A percentile compares a stretch with the other conserved stretches of the same genome.
These are phyloP conservation scores for Chrysaora quinquecirrha DNA, from an alignment of 30 jellyfish, hydroid and myxozoan genomes.

Conservation along the genomic window DNA sequence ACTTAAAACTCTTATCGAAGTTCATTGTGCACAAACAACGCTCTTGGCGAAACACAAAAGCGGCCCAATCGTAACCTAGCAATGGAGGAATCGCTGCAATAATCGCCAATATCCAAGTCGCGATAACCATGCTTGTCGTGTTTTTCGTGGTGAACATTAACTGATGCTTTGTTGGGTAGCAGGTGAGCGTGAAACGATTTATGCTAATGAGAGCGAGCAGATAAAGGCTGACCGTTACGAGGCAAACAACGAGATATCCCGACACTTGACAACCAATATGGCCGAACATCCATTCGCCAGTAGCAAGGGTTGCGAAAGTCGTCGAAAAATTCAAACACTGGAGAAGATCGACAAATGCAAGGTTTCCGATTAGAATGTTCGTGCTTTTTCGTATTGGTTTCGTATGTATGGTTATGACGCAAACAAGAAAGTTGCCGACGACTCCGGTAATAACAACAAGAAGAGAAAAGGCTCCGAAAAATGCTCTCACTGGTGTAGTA, in stretches of 20 bases:
- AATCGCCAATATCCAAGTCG: constrained; percentile 32
- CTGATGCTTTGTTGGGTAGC: not conserved
- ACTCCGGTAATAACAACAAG: constrained; percentile 32
- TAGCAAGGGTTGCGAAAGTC: constrained; percentile 13
- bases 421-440: constrained; percentile 47
- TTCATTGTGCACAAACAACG: constrained; percentile 50
- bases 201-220: constrained; percentile 54
- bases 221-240: constrained; percentile 32
- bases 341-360: constrained; percentile 45
- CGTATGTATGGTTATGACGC: constrained; percentile 36
- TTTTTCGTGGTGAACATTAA: constrained; percentile 10
- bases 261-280: constrained; percentile 41
- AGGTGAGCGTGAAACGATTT: constrained; percentile 25
- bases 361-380: constrained; percentile 45
- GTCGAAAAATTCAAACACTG: constrained; percentile 38
- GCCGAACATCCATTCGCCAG: constrained; percentile 60
- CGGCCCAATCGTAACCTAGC: constrained; percentile 38
- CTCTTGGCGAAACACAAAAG: constrained; percentile 30
- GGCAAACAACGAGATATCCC: constrained; percentile 26
- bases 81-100: constrained; percentile 47
- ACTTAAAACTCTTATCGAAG: constrained; percentile 16
- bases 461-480: constrained; percentile 23
- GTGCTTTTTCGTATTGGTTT: constrained; percentile 39
- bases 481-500: constrained; percentile 15
- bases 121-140: constrained; percentile 17